These are phyloP conservation scores for Physella acuta DNA, from an alignment of 1,140 invertebrate species.

Conservation along the genomic window DNA sequence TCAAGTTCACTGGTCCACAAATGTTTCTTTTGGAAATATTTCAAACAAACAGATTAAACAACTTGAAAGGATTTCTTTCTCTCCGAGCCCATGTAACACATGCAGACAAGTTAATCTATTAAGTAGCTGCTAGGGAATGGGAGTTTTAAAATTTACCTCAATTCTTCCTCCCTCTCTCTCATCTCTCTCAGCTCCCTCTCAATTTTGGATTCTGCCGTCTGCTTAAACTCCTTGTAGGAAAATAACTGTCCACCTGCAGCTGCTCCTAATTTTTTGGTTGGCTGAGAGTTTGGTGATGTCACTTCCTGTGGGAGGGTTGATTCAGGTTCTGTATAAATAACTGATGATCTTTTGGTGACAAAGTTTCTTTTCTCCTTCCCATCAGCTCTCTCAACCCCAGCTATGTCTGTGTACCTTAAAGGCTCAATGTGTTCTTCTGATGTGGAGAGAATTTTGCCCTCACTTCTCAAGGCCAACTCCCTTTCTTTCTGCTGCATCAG, in stretches of 20 bases:
- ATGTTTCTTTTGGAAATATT: too few species aligned
- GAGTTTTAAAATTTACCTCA: slow-evolving; percentile 43
- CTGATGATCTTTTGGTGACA: slow-evolving; percentile 31
- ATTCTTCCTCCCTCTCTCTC: slow-evolving; percentile 53
- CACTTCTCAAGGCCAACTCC: slow-evolving; percentile 41
- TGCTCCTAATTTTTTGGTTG: slow-evolving; percentile 24
- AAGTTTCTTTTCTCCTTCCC: slow-evolving; percentile 49
- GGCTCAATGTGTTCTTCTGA: slow-evolving; percentile 51
- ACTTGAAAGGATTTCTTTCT: too few species aligned
- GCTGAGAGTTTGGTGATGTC: background rate
- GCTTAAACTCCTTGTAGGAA: slow-evolving; percentile 50
- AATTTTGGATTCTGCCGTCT: slow-evolving; percentile 54
- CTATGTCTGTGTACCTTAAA: slow-evolving; percentile 44
- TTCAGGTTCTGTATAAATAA: slow-evolving; percentile 10
- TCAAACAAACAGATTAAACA: too few species aligned
- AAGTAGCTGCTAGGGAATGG: too few species aligned
- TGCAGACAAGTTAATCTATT: too few species aligned
- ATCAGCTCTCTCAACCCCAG: slow-evolving; percentile 33
- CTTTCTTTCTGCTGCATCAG: slow-evolving; percentile 42
- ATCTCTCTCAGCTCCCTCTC: slow-evolving; percentile 53
- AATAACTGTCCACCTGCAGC: slow-evolving; percentile 41
- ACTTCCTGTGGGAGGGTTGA: background rate
- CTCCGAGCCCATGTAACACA: too few species aligned
- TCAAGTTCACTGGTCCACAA: too few species aligned
- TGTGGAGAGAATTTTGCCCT: slow-evolving; percentile 50